phyloP scores from a whole-genome alignment of 2,113 vertebrate genomes.

The Pontoporia blainvillei region DNA sequence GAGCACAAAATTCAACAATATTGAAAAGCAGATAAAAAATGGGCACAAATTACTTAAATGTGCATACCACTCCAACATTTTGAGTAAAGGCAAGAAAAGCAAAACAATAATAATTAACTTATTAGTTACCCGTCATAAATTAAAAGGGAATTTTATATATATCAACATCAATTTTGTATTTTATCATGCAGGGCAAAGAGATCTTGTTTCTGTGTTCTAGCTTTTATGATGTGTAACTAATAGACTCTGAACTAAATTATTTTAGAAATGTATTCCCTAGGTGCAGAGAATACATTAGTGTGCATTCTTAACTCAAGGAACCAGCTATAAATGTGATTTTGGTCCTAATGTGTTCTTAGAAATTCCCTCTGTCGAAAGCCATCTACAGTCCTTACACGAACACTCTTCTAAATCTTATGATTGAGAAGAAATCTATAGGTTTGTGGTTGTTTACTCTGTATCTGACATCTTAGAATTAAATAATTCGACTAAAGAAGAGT shows the following conservation, averaged over 20 bases:
- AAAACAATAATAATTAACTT: background rate
- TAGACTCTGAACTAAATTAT: background rate
- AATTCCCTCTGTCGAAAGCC: background rate
- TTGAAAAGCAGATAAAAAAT: background rate
- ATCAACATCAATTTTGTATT: background rate
- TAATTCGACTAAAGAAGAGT: background rate
- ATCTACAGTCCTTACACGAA: background rate
- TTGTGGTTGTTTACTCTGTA: background rate
- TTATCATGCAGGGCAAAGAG: background rate
- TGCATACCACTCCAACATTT: background rate
- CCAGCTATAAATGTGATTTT: background rate
- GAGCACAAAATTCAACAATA: background rate
- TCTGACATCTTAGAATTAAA: background rate
- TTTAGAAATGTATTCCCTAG: background rate
- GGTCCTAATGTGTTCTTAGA: background rate
- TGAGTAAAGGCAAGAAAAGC: constrained; percentile 38
- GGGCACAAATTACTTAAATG: background rate
- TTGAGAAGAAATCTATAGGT: background rate
- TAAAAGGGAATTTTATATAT: background rate
- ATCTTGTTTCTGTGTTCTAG: background rate
- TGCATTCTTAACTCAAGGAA: background rate
- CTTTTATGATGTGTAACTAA: background rate
- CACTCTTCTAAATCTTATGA: background rate
- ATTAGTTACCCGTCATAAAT: background rate
- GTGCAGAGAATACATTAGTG: background rate